A percentile compares a stretch with the other conserved stretches of the same genome.
phyloP scores from a whole-genome alignment of 2,888 invertebrate species.

The Leptinotarsa tumamoca region DNA sequence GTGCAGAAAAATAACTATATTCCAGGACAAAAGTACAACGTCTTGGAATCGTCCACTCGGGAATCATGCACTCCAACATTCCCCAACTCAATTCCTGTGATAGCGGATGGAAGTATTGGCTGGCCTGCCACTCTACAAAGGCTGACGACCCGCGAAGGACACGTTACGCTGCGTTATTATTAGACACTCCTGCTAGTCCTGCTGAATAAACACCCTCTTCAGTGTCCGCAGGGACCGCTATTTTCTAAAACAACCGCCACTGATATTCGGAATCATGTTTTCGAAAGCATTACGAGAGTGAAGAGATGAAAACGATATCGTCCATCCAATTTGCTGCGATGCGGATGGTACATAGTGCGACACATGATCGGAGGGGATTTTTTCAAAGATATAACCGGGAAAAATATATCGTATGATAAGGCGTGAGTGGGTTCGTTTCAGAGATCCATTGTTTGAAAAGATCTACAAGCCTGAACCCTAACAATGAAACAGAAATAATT shows the following conservation, averaged over 20 bases:
- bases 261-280: conserved; percentile 23
- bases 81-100: conserved; percentile 38
- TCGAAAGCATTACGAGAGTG: neutral
- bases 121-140: conserved; percentile 32
- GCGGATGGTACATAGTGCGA: too few relatives aligned
- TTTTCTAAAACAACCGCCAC: conserved; percentile 30
- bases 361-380: neutral
- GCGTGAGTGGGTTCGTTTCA: too few relatives aligned
- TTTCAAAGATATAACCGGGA: neutral
- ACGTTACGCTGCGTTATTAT: conserved; percentile 39
- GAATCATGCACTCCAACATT: conserved; percentile 13
- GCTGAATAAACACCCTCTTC: conserved; percentile 35
- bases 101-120: conserved; percentile 33
- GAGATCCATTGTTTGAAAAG: too few relatives aligned
- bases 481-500: too few relatives aligned
- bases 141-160: conserved; percentile 36
- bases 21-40: neutral
- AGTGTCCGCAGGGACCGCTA: conserved; percentile 21
- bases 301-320: conserved; percentile 7
- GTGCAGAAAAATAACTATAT: neutral
- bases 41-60: neutral
- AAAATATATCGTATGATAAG: too few relatives aligned
- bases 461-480: too few relatives aligned
- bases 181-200: conserved; percentile 22
- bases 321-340: conserved; percentile 1